phyloP scores from a whole-genome alignment of 2,888 invertebrate genomes.

The Ichneumoninae sp. region DNA sequence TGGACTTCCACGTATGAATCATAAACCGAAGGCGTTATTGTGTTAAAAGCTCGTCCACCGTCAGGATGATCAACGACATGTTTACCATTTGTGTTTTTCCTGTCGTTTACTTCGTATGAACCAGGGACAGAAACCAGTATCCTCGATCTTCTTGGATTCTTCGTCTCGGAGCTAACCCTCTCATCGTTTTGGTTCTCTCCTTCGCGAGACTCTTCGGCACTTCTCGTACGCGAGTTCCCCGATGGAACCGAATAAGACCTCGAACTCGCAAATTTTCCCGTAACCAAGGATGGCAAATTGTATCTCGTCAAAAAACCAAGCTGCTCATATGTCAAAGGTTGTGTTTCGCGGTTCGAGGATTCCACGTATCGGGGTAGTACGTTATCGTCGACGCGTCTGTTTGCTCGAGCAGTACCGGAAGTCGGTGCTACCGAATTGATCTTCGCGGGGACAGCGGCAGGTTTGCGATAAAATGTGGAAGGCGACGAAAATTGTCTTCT shows the following conservation, averaged over 20 bases:
- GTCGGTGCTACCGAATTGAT: background rate
- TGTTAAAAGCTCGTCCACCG: background rate
- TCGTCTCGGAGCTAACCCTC: slow-evolving; percentile 1
- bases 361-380: slow-evolving; percentile 4
- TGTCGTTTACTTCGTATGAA: background rate
- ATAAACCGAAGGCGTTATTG: background rate
- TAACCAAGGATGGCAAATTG: slow-evolving; percentile 33
- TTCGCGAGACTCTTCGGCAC: background rate
- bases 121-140: background rate
- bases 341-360: background rate
- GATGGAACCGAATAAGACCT: background rate
- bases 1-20: slow-evolving; percentile 29
- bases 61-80: background rate
- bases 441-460: background rate
- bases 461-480: slow-evolving; percentile 2
- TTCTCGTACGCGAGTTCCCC: background rate
- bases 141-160: background rate
- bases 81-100: background rate
- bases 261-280: slow-evolving; percentile 6
- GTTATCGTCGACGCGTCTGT: slow-evolving; percentile 47
- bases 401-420: slow-evolving; percentile 11
- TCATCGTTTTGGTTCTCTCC: slow-evolving; percentile 9
- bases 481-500: background rate
- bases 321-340: slow-evolving; percentile 10
- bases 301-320: slow-evolving; percentile 43